A percentile compares a stretch with the other conserved stretches of the same genome.
phyloP scores from a whole-genome alignment of 1,140 invertebrate species.

The Camponotus vicinus region DNA sequence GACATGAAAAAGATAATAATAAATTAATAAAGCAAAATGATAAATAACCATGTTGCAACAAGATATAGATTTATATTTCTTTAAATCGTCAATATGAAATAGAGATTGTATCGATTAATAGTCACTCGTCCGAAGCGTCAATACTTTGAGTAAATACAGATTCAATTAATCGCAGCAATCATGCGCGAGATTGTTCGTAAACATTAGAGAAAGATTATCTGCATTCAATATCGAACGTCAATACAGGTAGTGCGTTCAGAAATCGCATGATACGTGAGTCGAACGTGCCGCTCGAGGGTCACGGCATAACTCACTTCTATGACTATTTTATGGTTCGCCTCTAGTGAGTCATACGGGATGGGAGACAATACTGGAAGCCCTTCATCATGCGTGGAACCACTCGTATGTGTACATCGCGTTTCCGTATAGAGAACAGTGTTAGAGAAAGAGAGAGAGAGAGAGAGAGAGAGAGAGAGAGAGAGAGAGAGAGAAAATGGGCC shows the following conservation, averaged over 20 bases:
- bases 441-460: slow-evolving; percentile 24
- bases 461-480: slow-evolving; percentile 44
- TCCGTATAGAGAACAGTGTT: slow-evolving; percentile 65
- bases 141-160: slow-evolving; percentile 24
- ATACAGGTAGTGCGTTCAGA: slow-evolving; percentile 55
- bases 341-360: slow-evolving; percentile 77
- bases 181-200: slow-evolving; percentile 32
- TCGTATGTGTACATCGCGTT: slow-evolving; percentile 66
- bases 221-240: slow-evolving; percentile 6
- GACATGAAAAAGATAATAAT: neutral
- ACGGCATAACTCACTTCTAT: slow-evolving; percentile 77
- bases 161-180: slow-evolving; percentile 29
- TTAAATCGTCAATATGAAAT: slow-evolving; percentile 14
- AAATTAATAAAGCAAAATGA: slow-evolving; percentile 13
- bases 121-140: neutral
- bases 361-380: slow-evolving; percentile 80
- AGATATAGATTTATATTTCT: slow-evolving; percentile 23
- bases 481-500: slow-evolving; percentile 35
- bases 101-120: slow-evolving; percentile 24
- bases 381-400: slow-evolving; percentile 75
- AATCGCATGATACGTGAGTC: slow-evolving; percentile 60
- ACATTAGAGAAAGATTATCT: slow-evolving; percentile 7
- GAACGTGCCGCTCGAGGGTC: slow-evolving; percentile 68
- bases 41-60: slow-evolving; percentile 1
- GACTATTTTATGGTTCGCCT: slow-evolving; percentile 80